Conservation (phyloP, 2,888 invertebrate genomes). For the Chesias legatella region DNA sequence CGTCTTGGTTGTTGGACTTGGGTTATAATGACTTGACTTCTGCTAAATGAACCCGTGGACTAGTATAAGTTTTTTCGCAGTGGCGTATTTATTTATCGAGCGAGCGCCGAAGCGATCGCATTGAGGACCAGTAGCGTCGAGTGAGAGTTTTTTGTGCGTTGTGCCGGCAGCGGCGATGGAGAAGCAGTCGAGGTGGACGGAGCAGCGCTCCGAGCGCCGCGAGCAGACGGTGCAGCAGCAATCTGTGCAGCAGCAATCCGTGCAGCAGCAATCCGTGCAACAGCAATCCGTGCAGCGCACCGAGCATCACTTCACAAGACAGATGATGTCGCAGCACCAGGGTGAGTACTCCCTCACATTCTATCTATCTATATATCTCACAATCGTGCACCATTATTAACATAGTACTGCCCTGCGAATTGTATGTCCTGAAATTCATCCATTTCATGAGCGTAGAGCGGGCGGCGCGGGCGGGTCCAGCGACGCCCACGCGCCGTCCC, state of each 20-base stretch:
- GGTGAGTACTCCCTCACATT: constrained; percentile 25
- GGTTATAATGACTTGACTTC: constrained; percentile 89
- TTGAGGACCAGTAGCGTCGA: constrained; percentile 69
- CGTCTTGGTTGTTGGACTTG: constrained; percentile 90
- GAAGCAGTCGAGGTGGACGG: constrained; percentile 83
- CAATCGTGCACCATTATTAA: constrained; percentile 17
- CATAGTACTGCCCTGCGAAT: constrained; percentile 43
- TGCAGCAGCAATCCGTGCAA: constrained; percentile 85
- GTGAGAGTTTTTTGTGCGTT: constrained; percentile 74
- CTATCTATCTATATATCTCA: not conserved
- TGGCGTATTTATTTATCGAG: constrained; percentile 67
- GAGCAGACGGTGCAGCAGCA: constrained; percentile 63
- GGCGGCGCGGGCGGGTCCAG: constrained; percentile 30
- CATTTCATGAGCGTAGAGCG: constrained; percentile 32
- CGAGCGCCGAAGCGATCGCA: constrained; percentile 59
- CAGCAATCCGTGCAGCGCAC: constrained; percentile 82
- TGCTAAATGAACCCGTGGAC: constrained; percentile 83
- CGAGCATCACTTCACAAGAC: constrained; percentile 87
- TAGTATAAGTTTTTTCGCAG: constrained; percentile 74
- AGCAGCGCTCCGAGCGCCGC: constrained; percentile 73
- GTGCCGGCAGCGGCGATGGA: constrained; percentile 83
- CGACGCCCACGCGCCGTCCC: constrained; percentile 59
- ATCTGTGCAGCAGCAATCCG: constrained; percentile 73
- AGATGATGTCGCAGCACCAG: constrained; percentile 86
- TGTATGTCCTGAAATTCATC: constrained; percentile 41